Evolutionary conservation across 2,113 vertebrate genomes (phyloP).

Genomic region (Malurus elegans): DNA sequence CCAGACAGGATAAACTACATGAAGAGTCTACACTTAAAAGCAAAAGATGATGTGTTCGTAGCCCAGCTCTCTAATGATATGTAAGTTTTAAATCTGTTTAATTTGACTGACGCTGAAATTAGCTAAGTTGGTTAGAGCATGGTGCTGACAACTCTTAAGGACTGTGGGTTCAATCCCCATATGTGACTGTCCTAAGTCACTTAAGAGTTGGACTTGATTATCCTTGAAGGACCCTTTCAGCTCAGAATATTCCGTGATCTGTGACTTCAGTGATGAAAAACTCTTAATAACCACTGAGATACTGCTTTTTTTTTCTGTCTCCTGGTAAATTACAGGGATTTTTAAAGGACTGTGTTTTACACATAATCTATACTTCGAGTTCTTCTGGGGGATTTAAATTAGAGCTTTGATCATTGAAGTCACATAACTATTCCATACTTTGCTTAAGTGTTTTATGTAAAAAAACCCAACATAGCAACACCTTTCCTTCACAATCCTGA

Average conservation of each 20-base stretch:
- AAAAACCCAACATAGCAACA: rapidly evolving
- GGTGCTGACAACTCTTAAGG: neutral
- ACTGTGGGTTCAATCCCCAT: neutral
- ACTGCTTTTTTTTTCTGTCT: neutral
- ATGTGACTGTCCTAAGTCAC: neutral
- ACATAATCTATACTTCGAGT: neutral
- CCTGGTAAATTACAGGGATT: neutral
- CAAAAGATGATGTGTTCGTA: neutral
- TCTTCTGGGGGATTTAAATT: neutral
- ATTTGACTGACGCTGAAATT: neutral
- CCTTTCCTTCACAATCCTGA: neutral
- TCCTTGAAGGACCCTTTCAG: neutral
- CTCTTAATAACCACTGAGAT: neutral
- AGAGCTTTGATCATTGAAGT: neutral
- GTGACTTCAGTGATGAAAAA: neutral
- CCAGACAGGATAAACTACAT: neutral
- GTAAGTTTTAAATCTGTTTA: neutral
- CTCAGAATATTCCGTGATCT: neutral
- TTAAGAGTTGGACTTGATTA: neutral
- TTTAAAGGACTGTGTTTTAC: neutral
- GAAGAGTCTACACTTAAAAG: neutral
- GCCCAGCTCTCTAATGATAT: neutral
- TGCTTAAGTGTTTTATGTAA: neutral
- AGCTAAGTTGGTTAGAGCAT: neutral
- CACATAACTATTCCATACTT: neutral